Evolutionary conservation across 1,140 invertebrate species (phyloP).

Genomic region (Bombus sylvicola): DNA sequence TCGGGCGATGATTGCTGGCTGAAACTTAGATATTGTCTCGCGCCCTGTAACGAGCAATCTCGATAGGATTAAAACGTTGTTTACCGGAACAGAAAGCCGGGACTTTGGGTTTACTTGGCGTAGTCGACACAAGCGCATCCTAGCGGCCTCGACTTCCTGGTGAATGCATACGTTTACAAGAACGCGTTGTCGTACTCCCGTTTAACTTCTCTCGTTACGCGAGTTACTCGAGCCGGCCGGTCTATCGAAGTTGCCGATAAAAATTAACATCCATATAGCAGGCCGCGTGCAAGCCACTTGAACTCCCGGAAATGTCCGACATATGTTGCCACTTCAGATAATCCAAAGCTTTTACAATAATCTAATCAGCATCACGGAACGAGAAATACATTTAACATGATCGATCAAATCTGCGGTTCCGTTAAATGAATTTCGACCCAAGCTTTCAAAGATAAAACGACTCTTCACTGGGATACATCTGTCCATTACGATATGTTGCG

Average conservation of each 20-base stretch:
- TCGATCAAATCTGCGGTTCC: constrained; percentile 71
- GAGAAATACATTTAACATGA: constrained; percentile 76
- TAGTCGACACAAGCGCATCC: constrained; percentile 30
- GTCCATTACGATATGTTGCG: not conserved
- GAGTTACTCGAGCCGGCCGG: not conserved
- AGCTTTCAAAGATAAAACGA: constrained; percentile 13
- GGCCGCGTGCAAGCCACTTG: constrained; percentile 17
- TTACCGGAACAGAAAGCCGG: constrained; percentile 54
- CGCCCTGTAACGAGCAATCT: constrained; percentile 57
- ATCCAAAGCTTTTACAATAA: constrained; percentile 79
- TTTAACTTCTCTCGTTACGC: constrained; percentile 19
- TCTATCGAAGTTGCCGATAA: constrained; percentile 31
- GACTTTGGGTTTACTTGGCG: constrained; percentile 49
- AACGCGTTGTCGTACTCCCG: constrained; percentile 9
- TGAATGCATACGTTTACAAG: constrained; percentile 27
- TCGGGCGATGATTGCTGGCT: not conserved
- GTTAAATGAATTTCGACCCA: constrained; percentile 60
- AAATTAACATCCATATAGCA: constrained; percentile 24
- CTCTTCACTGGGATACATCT: constrained; percentile 6
- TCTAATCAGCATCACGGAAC: constrained; percentile 81
- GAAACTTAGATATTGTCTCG: constrained; percentile 25
- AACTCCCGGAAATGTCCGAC: constrained; percentile 54
- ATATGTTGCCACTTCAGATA: constrained; percentile 80
- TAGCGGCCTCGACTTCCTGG: constrained; percentile 22
- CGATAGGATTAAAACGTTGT: constrained; percentile 58